These are phyloP conservation scores for Chelmon rostratus DNA, from an alignment of 2,797 vertebrate species.

Conservation along the genomic window DNA sequence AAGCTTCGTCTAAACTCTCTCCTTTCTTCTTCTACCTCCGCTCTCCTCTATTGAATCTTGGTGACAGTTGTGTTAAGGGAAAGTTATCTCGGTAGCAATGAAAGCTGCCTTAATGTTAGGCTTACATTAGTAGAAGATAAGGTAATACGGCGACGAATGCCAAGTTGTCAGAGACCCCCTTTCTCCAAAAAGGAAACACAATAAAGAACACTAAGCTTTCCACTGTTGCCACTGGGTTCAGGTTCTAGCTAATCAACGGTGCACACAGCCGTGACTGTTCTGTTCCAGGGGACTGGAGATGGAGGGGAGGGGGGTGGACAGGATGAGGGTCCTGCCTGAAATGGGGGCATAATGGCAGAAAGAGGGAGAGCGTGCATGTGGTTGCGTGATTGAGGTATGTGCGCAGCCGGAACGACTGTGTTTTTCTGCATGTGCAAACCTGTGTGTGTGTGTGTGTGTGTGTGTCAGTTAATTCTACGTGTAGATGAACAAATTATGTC, in stretches of 20 bases:
- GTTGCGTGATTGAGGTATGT: slow-evolving; percentile 42
- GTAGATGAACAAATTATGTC: slow-evolving; percentile 74
- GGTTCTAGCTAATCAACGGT: slow-evolving; percentile 85
- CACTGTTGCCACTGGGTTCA: slow-evolving; percentile 75
- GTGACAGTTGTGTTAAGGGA: slow-evolving; percentile 41
- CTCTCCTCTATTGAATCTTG: slow-evolving; percentile 20
- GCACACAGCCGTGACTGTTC: slow-evolving; percentile 86
- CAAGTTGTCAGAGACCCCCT: slow-evolving; percentile 61
- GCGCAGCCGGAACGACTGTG: slow-evolving; percentile 14
- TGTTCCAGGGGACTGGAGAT: slow-evolving; percentile 80
- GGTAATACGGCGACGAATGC: slow-evolving; percentile 58
- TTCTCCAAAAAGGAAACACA: slow-evolving; percentile 69
- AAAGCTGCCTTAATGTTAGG: slow-evolving; percentile 50
- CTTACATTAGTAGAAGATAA: slow-evolving; percentile 69
- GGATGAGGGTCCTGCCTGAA: slow-evolving; percentile 68
- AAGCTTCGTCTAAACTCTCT: slow-evolving; percentile 17
- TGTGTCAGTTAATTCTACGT: slow-evolving; percentile 48
- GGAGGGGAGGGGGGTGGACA: slow-evolving; percentile 48
- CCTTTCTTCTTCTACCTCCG: slow-evolving; percentile 15
- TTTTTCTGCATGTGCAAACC: slow-evolving; percentile 32
- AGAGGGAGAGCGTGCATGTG: slow-evolving; percentile 29
- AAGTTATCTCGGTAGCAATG: slow-evolving; percentile 20
- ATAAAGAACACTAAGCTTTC: slow-evolving; percentile 69
- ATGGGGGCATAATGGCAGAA: slow-evolving; percentile 46
- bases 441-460: background rate